Evolutionary conservation across 2,797 vertebrate species (phyloP).

Genomic region (Tenualosa ilisha): DNA sequence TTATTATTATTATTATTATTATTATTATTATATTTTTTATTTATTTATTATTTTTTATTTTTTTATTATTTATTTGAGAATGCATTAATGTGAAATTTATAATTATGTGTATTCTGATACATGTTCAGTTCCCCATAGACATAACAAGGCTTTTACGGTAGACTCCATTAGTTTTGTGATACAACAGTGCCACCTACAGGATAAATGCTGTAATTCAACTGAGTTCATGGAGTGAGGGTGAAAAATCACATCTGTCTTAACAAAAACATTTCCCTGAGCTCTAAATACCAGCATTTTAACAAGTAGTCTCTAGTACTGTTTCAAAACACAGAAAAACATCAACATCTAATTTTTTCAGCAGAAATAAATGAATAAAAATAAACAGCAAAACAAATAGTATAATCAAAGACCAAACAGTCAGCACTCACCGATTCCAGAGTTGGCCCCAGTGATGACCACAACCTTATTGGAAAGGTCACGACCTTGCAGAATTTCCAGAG

Average conservation of each 20-base stretch:
- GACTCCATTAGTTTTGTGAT: slow-evolving; percentile 15
- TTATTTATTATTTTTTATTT: background rate
- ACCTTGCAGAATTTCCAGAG: slow-evolving; percentile 93
- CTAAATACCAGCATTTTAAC: background rate
- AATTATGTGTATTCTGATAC: slow-evolving; percentile 65
- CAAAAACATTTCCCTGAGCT: background rate
- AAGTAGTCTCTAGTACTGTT: background rate
- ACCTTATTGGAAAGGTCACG: slow-evolving; percentile 88
- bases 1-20: too few species aligned
- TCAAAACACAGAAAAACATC: background rate
- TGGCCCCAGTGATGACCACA: slow-evolving; percentile 87
- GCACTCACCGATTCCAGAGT: slow-evolving; percentile 91
- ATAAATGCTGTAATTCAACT: slow-evolving; percentile 38
- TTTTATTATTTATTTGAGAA: slow-evolving; percentile 51
- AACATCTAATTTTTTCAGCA: background rate
- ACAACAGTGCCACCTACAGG: slow-evolving; percentile 67
- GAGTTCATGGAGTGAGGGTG: background rate
- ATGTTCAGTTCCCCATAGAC: slow-evolving; percentile 53
- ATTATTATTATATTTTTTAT: slow-evolving; percentile 62
- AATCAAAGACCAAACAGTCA: background rate
- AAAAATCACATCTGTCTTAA: background rate
- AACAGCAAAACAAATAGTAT: background rate
- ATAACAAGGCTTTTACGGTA: background rate
- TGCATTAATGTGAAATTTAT: slow-evolving; percentile 56
- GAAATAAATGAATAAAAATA: background rate